Percentiles rank a stretch among this genome's conserved stretches.
phyloP scores from a whole-genome alignment of 2,888 invertebrate genomes.

The Herminia tarsipennalis region DNA sequence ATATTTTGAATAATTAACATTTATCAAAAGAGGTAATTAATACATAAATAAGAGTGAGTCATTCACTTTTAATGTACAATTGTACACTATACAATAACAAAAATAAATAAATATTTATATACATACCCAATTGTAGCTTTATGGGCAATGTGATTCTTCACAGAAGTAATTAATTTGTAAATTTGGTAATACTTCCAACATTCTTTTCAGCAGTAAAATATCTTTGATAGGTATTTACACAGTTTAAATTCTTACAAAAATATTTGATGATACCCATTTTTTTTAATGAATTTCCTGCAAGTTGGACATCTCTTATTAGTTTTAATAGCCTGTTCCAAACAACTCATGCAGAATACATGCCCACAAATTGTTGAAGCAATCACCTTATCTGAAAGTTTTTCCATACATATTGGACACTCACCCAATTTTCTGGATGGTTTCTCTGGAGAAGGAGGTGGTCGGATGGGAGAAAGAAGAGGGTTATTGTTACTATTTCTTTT shows the following conservation, averaged over 20 bases:
- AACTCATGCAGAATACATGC: conserved; percentile 63
- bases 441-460: conserved; percentile 8
- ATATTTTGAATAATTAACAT: too few species aligned
- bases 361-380: conserved; percentile 66
- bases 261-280: conserved; percentile 52
- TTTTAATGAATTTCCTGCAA: conserved; percentile 56
- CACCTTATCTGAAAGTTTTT: conserved; percentile 42
- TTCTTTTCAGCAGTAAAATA: not conserved
- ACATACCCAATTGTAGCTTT: too few species aligned
- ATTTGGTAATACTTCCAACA: not conserved
- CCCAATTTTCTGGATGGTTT: conserved; percentile 37
- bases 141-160: too few species aligned
- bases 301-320: conserved; percentile 59
- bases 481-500: too few species aligned
- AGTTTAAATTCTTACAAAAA: conserved; percentile 47
- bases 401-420: conserved; percentile 68
- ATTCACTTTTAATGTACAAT: too few species aligned
- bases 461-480: too few species aligned
- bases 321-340: conserved; percentile 52
- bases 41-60: too few species aligned
- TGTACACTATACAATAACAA: too few species aligned
- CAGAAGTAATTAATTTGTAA: too few species aligned
- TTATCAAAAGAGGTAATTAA: too few species aligned
- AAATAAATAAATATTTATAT: too few species aligned
- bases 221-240: not conserved